Percentiles rank a stretch among this genome's conserved stretches.
These are phyloP conservation scores for Crypturellus undulatus DNA, from an alignment of 2,113 vertebrate genomes.

Conservation along the genomic window DNA sequence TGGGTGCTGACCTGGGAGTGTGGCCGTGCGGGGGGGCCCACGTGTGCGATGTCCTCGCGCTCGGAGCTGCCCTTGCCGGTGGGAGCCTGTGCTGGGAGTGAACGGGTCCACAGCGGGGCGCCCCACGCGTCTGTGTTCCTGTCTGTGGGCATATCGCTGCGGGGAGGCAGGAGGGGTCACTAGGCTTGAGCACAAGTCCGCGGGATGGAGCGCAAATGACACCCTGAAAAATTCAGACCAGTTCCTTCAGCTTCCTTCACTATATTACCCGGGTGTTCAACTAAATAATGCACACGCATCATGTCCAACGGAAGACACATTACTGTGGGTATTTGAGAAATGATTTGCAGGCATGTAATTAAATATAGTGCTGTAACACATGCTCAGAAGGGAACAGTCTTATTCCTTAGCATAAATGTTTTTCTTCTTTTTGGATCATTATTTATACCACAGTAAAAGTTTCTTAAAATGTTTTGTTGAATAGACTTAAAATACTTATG, in stretches of 20 bases:
- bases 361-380: neutral
- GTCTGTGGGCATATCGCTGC: no score
- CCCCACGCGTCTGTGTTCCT: no score
- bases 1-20: no score
- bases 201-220: neutral
- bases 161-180: neutral
- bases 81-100: no score
- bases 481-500: neutral
- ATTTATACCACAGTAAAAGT: neutral
- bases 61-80: no score
- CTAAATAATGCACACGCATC: neutral
- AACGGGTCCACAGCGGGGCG: no score
- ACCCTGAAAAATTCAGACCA: neutral
- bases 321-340: constrained; percentile 15
- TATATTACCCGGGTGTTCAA: neutral
- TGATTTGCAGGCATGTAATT: neutral
- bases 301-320: neutral
- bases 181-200: neutral
- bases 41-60: no score
- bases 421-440: constrained; percentile 35
- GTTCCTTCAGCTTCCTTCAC: neutral
- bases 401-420: constrained; percentile 40
- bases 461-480: neutral
- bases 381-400: constrained; percentile 2
- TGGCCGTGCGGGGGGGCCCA: no score